Conservation (phyloP, 2,113 vertebrate species). For the Tringa solitaria region DNA sequence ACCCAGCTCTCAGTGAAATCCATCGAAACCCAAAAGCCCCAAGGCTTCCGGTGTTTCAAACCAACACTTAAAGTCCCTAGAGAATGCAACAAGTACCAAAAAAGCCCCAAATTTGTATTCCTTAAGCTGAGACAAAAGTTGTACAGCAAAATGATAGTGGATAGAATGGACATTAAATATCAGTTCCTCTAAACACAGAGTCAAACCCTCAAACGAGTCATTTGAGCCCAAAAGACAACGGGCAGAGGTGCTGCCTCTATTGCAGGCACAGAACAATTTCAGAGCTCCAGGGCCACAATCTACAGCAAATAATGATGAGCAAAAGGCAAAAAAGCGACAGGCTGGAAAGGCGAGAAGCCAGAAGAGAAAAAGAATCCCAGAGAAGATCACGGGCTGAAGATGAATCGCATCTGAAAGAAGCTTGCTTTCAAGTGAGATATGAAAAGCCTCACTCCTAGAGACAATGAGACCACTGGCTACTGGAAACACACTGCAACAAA, state of each 20-base stretch:
- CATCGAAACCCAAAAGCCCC: background rate
- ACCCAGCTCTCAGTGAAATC: background rate
- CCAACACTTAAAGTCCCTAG: background rate
- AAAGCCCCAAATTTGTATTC: background rate
- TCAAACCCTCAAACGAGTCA: background rate
- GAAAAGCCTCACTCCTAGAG: background rate
- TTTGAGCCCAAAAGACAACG: background rate
- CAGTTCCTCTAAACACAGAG: background rate
- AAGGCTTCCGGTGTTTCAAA: background rate
- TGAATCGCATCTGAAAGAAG: background rate
- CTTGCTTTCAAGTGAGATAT: constrained; percentile 36
- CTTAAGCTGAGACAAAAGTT: background rate
- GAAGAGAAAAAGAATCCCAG: background rate
- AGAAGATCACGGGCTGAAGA: background rate
- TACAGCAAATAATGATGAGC: background rate
- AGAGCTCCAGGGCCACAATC: background rate
- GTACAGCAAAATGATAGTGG: rapidly evolving
- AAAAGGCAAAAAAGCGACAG: background rate
- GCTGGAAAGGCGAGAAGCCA: background rate
- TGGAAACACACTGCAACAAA: background rate
- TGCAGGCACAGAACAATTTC: background rate
- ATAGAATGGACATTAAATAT: background rate
- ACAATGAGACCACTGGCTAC: background rate
- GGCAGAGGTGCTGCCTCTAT: background rate
- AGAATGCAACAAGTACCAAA: background rate